A percentile compares a stretch with the other conserved stretches of the same genome.
These are phyloP conservation scores for Apteryx owenii DNA, from an alignment of 2,113 vertebrate genomes.

Conservation along the genomic window DNA sequence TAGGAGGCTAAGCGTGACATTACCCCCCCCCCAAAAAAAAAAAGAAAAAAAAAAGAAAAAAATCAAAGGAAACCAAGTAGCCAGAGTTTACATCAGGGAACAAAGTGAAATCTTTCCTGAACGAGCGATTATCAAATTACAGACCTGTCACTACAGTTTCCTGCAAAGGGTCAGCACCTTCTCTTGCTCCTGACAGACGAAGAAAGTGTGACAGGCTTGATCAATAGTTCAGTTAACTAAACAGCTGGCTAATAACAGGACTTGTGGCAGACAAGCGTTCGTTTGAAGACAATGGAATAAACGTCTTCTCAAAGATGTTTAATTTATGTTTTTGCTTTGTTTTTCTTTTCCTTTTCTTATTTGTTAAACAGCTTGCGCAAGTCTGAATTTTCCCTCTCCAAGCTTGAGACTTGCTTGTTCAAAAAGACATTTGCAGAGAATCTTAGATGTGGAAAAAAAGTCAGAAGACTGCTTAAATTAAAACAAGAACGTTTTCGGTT, in stretches of 20 bases:
- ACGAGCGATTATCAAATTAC: constrained; percentile 74
- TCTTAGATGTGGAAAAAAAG: neutral
- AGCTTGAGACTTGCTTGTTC: neutral
- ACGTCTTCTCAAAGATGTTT: neutral
- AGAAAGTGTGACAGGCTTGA: constrained; percentile 54
- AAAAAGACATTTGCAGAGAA: neutral
- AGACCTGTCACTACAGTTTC: constrained; percentile 57
- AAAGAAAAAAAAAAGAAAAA: neutral
- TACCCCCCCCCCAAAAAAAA: neutral
- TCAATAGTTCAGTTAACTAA: constrained; percentile 75
- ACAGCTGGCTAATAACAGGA: constrained; percentile 67
- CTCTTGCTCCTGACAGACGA: constrained; percentile 59
- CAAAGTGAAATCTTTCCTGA: constrained; percentile 63
- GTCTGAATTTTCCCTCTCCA: neutral
- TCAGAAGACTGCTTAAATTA: neutral
- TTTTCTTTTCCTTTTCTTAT: neutral
- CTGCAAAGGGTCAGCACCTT: constrained; percentile 71
- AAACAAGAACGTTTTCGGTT: neutral
- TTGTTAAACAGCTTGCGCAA: neutral
- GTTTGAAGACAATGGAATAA: constrained; percentile 61
- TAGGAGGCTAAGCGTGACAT: neutral
- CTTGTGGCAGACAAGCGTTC: constrained; percentile 17
- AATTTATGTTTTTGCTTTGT: neutral
- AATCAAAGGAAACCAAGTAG: constrained; percentile 24
- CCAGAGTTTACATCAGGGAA: neutral